These are phyloP conservation scores for Ommatoiulus sabulosus DNA, from an alignment of 2,888 invertebrate species.

Conservation along the genomic window DNA sequence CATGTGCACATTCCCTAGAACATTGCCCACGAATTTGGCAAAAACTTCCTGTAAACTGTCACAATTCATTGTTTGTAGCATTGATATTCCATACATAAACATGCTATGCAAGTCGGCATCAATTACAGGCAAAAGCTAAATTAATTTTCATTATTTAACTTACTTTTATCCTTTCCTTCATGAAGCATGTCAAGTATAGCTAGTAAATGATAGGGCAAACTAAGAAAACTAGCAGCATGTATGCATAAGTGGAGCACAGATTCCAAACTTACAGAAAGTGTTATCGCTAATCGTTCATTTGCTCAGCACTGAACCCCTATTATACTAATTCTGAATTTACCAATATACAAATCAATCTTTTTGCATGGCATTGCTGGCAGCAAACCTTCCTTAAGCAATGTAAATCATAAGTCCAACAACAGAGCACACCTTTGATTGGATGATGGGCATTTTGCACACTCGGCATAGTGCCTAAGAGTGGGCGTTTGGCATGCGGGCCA, in stretches of 20 bases:
- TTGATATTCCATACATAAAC: not conserved
- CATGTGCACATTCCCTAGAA: not conserved
- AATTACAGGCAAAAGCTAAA: not conserved
- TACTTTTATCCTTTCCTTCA: not conserved
- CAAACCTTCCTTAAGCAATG: not conserved
- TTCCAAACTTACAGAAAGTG: no score
- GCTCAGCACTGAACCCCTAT: not conserved
- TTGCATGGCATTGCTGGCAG: not conserved
- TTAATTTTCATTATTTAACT: not conserved
- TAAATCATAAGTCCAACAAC: constrained; percentile 13
- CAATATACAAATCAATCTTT: not conserved
- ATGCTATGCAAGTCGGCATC: not conserved
- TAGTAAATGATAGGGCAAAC: no score
- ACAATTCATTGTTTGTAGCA: not conserved
- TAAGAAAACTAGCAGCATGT: no score
- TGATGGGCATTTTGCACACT: constrained; percentile 32
- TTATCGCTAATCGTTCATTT: not conserved
- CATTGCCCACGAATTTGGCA: not conserved
- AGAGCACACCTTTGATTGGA: constrained; percentile 53
- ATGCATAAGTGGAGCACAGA: no score
- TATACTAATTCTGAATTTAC: not conserved
- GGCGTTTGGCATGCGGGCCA: constrained; percentile 55
- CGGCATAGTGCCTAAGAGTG: constrained; percentile 34
- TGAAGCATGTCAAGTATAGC: not conserved
- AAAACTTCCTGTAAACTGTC: not conserved